A percentile compares a stretch with the other conserved stretches of the same genome.
phyloP scores from a whole-genome alignment of 2,888 invertebrate species.

The Drosophila pegasa region DNA sequence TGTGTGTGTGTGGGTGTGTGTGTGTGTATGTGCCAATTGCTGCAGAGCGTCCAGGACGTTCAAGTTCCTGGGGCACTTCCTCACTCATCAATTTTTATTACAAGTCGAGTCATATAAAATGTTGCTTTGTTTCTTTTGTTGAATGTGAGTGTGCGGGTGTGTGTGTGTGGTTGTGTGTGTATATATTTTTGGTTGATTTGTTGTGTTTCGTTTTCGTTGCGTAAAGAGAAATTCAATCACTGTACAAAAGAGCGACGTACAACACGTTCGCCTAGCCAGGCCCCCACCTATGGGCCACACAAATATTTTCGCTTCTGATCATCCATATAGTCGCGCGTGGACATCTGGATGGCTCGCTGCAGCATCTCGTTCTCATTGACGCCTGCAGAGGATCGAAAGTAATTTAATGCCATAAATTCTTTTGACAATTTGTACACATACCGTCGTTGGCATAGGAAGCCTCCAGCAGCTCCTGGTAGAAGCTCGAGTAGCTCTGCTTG shows the following conservation, averaged over 20 bases:
- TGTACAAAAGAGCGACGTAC: constrained; percentile 56
- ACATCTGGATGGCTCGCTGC: constrained; percentile 84
- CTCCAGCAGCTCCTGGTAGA: constrained; percentile 85
- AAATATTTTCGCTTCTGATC: constrained; percentile 84
- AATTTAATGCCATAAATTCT: background rate
- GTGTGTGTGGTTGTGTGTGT: constrained; percentile 11
- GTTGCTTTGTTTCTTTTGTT: constrained; percentile 6
- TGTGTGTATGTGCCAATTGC: constrained; percentile 17
- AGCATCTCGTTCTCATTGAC: constrained; percentile 84
- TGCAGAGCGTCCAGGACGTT: constrained; percentile 6
- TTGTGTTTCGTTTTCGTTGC: constrained; percentile 60
- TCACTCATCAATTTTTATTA: constrained; percentile 64
- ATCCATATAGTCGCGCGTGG: constrained; percentile 84
- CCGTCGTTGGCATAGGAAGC: constrained; percentile 84
- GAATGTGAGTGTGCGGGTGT: constrained; percentile 8
- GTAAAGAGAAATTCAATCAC: constrained; percentile 67
- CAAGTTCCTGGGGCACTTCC: constrained; percentile 21
- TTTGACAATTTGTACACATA: constrained; percentile 38
- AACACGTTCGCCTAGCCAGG: background rate
- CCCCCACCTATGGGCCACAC: constrained; percentile 72
- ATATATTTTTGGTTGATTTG: constrained; percentile 43
- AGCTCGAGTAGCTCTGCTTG: constrained; percentile 76
- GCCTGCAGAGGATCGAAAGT: constrained; percentile 28
- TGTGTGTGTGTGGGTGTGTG: background rate
- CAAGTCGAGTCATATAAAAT: constrained; percentile 44